phyloP scores from a whole-genome alignment of 2,113 vertebrate genomes.

The pig (Sus scrofa) region DNA sequence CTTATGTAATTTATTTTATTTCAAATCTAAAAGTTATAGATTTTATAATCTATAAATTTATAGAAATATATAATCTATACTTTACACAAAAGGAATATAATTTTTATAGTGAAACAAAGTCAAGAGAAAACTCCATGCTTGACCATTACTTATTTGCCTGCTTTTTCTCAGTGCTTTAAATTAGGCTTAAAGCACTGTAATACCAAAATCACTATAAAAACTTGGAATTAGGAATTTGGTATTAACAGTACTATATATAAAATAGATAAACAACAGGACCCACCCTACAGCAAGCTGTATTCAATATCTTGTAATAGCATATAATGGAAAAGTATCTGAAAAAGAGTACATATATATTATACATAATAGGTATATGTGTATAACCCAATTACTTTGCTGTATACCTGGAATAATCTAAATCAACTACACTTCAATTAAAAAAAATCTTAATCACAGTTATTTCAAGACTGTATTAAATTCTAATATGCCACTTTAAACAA shows the following conservation, averaged over 20 bases:
- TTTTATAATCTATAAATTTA: no score
- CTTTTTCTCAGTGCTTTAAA: background rate
- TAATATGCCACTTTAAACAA: background rate
- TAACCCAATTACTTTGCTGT: background rate
- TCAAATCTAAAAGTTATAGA: constrained; percentile 22
- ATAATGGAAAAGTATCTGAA: background rate
- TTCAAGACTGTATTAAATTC: background rate
- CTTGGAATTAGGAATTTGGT: background rate
- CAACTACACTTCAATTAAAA: background rate
- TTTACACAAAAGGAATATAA: background rate
- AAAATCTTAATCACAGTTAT: background rate
- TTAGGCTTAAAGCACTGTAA: background rate
- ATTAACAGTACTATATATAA: background rate
- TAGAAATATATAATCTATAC: background rate
- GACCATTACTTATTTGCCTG: background rate
- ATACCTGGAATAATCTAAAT: background rate
- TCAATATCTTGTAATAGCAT: background rate
- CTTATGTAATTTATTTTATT: background rate
- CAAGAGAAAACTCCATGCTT: background rate
- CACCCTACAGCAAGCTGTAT: background rate
- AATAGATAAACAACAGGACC: background rate
- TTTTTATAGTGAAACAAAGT: background rate
- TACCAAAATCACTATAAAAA: background rate
- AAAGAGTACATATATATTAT: background rate
- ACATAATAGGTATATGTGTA: background rate